Evolutionary conservation across 1,140 invertebrate genomes (phyloP), one percentile per base, ranked within the genome.

Genomic region (Gonioctena quinquepunctata): DNA sequence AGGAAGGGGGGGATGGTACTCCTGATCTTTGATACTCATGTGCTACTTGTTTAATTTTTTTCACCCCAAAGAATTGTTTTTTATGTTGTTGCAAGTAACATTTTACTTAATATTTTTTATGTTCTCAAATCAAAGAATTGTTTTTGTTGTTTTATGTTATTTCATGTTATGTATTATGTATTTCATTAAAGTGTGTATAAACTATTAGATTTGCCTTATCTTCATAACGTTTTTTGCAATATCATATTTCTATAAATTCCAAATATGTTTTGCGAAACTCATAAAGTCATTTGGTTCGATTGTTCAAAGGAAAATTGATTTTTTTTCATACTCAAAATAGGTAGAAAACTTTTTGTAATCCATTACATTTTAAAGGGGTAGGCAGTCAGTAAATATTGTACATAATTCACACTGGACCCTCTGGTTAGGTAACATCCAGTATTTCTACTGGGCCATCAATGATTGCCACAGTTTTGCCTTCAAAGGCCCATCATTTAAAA

Each of bases 321-420:
- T 54, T 54, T 54, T 54, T 54, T 54, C 18, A n/a, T 16, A 54
- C 50, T 54, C 16, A 54, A 54, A 54, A 54, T 54, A 54, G n/a
- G n/a, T 54, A 19, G 7, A 54, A 54, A 54, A 54, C 16, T 54
- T 22, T 2, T 11, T 42, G 8, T n/a, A n/a, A 54, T 54, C 18
- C 50, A 54, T 54, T 54, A 54, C 16, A n/a, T 54, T 54, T 54
- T 54, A 7, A 54, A 54, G 11, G 11, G 18, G 18, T n/a, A 54
- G 50, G 50, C 50, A 54, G 18, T 54, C 50, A 54, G 50, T 54
- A 19, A 54, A 52, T 52, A n/a, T n/a, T n/a, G 21, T 52, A 16
- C 18, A 52, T 52, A 52, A 52, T 52, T 52, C 50, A 52, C 50
- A 52, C 11, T 18, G 50, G 50, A 52, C 50, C 50, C 21, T 18